Evolutionary conservation across 2,113 vertebrate genomes (phyloP).

Genomic region (Sander lucioperca): DNA sequence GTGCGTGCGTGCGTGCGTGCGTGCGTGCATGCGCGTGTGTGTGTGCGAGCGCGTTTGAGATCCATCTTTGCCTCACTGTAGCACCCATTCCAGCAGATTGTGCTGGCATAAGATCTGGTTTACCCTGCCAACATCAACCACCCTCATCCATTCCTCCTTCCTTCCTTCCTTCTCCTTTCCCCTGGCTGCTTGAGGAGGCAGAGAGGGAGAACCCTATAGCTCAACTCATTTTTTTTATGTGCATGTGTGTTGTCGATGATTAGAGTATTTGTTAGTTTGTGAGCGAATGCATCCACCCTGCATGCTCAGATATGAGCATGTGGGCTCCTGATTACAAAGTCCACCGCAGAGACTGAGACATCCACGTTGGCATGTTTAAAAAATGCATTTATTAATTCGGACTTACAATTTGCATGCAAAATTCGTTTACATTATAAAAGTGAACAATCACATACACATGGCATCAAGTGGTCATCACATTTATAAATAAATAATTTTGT

Average conservation of each 20-base stretch:
- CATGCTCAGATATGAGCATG: slow-evolving; percentile 18
- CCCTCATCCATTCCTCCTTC: slow-evolving; percentile 47
- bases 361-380: slow-evolving; percentile 4
- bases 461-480: slow-evolving; percentile 14
- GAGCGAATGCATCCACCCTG: slow-evolving; percentile 13
- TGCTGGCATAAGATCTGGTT: slow-evolving; percentile 70
- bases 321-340: slow-evolving; percentile 18
- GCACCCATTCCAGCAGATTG: slow-evolving; percentile 79
- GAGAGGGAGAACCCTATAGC: slow-evolving; percentile 35
- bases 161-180: slow-evolving; percentile 10
- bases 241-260: slow-evolving; percentile 49
- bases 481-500: slow-evolving; percentile 30
- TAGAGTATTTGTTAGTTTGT: slow-evolving; percentile 38
- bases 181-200: slow-evolving; percentile 47
- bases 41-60: slow-evolving; percentile 8
- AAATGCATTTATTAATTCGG: slow-evolving; percentile 27
- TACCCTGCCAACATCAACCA: slow-evolving; percentile 67
- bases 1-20: slow-evolving; percentile 24
- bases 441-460: slow-evolving; percentile 23
- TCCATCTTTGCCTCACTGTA: slow-evolving; percentile 43
- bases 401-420: slow-evolving; percentile 9
- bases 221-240: slow-evolving; percentile 49
- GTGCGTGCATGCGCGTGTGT: slow-evolving; percentile 19
- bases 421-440: slow-evolving; percentile 25
- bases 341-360: slow-evolving; percentile 10